A percentile compares a stretch with the other conserved stretches of the same genome.
Conservation (phyloP, 2,797 vertebrate species). For the Siniperca undulata region DNA sequence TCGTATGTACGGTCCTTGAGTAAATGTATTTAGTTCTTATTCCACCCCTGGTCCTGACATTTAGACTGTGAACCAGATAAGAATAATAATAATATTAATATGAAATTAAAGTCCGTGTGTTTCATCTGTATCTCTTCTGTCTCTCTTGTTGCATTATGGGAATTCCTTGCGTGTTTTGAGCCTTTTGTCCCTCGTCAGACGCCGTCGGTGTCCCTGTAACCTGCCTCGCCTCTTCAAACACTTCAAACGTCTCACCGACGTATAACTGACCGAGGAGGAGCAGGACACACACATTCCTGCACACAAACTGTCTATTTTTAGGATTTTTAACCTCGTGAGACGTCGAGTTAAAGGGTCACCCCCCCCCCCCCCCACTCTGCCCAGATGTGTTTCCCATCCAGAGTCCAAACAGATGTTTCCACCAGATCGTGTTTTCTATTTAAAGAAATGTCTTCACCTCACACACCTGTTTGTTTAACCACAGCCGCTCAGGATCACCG, state of each 20-base stretch:
- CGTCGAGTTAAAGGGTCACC: slow-evolving; percentile 34
- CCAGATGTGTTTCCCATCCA: slow-evolving; percentile 71
- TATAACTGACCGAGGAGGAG: not conserved
- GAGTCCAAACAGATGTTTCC: slow-evolving; percentile 37
- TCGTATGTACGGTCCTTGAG: no score
- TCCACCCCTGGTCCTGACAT: no score
- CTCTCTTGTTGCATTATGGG: not conserved
- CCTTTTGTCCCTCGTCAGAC: not conserved
- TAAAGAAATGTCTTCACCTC: slow-evolving; percentile 47
- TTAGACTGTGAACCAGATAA: no score
- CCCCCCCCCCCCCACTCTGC: slow-evolving; percentile 1
- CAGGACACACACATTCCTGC: slow-evolving; percentile 14
- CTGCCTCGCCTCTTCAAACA: slow-evolving; percentile 60
- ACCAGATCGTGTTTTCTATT: slow-evolving; percentile 34
- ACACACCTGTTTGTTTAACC: slow-evolving; percentile 43
- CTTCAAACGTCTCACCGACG: slow-evolving; percentile 51
- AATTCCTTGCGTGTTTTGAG: not conserved
- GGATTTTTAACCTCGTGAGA: not conserved
- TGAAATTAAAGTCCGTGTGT: no score
- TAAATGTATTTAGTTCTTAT: no score
- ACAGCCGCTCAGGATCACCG: slow-evolving; percentile 4
- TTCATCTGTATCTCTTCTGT: not conserved
- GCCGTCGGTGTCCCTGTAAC: not conserved
- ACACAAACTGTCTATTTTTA: not conserved
- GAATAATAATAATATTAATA: no score